Evolutionary conservation across 2,113 vertebrate genomes (phyloP), one percentile per base, ranked within the genome.

Genomic region (Gobius niger): DNA sequence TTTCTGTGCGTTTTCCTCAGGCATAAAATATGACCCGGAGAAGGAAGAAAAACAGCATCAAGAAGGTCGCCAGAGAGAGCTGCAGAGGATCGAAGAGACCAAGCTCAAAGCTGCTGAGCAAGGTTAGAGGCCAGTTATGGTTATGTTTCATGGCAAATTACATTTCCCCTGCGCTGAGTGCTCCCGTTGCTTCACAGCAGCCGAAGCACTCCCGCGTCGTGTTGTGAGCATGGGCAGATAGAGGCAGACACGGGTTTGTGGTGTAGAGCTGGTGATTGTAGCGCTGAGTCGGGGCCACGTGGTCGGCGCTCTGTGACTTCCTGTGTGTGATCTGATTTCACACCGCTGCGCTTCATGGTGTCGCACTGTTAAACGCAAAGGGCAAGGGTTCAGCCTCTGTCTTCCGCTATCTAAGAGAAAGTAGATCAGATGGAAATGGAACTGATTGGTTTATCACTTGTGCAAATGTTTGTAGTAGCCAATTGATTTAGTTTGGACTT

Each of bases 51-150:
- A 91, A 50, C 96, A 98, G 47, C 87, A 94, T 1, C 88, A 96
- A 70, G 97, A 99, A 88, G 88, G 94, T 85, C 96, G 95, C 50
- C 96, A 98, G 80, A 93, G 91, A 18, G 96, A 99, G 84, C 87
- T 99, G 50, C 95, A 95, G 87, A 92, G 96, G 76, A 99, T 99
- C 86, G 98, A 99, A 83, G 95, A 98, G 73, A 95, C 97, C 74
- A 99, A 98, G 76, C 93, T 92, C 74, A 98, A 96, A 90, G 95
- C 96, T 80, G 95, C 95, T 46, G 93, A 97, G 71, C 89, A 92
- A 94, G 96, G 98, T 98, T 47, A 92, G 14, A 14, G 89, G 61
- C 15, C 71, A 56, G n/a, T 52, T 1, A 13, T 67, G 47, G 34
- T 3, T 68, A 47, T 50, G 10, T 16, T 44, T 18, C 60, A 18